Base-by-base conservation (phyloP, 2,113 vertebrate genomes). In the Illadopsis cleaveri region DNA sequence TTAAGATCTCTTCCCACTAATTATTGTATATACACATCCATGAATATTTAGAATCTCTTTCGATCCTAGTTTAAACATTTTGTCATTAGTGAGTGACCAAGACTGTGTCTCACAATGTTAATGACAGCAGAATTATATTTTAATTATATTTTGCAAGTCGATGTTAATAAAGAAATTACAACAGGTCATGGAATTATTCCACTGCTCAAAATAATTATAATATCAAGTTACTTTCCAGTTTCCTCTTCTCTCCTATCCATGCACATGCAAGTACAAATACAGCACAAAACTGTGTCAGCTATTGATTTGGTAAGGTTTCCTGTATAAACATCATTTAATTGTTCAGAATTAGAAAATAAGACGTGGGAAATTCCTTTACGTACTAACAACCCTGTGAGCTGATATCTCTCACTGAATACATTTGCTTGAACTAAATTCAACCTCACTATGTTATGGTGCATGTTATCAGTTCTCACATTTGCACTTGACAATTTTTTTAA, bases 361-460 rank as follows among this genome's bases (percentile, higher is more conserved):
- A 27, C 11, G 83, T 71, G 21, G 19, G 35, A 91, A 65, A 45
- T 54, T 79, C 12, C 42, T 66, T 16, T 45, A 22, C 5, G 5
- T 30, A 19, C 12, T 64, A 20, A 47, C 24, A 84, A 53, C 1
- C 2, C 6, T 0, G 2, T 35, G n/a, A 85, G 15, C 22, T 20
- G 20, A 66, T 82, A 22, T 21, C 6, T 75, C 37, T 12, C n/a
- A 54, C 25, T 56, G 44, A 69, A 33, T 5, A 17, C 2, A 35
- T 31, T 37, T 65, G 22, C 30, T 68, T 48, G 11, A 30, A 45
- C 22, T 40, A 51, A 88, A 68, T 78, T 85, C 50, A 82, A 30
- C 24, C 44, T 30, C 33, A 16, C 21, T 37, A 11, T 2, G 0
- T 22, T 48, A 27, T 0, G 0, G n/a, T 12, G 12, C 25, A 31